Conservation (phyloP, 2,888 invertebrate species). For the Chloroclysta siterata region DNA sequence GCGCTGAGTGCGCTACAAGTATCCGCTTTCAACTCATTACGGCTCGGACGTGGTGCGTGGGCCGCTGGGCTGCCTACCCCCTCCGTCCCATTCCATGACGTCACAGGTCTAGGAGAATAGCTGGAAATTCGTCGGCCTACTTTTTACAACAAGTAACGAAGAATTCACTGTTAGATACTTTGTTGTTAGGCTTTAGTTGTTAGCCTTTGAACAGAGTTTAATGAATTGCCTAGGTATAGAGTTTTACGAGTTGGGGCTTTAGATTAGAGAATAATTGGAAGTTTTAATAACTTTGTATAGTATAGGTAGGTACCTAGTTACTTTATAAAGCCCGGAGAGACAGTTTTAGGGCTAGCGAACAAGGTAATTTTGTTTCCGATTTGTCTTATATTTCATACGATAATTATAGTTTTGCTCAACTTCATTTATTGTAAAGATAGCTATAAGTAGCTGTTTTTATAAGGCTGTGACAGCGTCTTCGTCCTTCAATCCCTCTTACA, state of each 20-base stretch:
- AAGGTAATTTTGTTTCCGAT: too few species aligned
- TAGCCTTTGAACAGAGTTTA: not conserved
- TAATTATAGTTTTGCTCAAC: not conserved
- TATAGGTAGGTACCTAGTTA: too few species aligned
- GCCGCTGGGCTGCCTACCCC: conserved; percentile 54
- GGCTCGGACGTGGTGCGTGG: conserved; percentile 83
- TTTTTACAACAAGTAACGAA: too few species aligned
- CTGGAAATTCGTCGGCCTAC: conserved; percentile 6
- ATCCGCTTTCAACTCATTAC: conserved; percentile 86
- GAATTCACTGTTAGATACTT: not conserved
- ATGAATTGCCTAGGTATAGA: not conserved
- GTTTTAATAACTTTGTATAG: too few species aligned
- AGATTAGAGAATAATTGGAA: not conserved
- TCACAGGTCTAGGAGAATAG: conserved; percentile 21
- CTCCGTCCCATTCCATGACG: conserved; percentile 49
- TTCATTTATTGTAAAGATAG: not conserved
- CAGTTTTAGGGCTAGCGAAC: too few species aligned
- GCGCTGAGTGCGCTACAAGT: conserved; percentile 85
- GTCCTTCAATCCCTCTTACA: conserved; percentile 82
- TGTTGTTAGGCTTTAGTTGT: not conserved
- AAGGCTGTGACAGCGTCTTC: conserved; percentile 59
- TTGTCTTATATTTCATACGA: too few species aligned
- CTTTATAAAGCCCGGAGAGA: too few species aligned
- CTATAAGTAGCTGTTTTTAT: conserved; percentile 17
- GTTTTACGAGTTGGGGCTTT: not conserved